Conservation (phyloP, 2,888 invertebrate genomes). For the Leptopterna dolabrata region DNA sequence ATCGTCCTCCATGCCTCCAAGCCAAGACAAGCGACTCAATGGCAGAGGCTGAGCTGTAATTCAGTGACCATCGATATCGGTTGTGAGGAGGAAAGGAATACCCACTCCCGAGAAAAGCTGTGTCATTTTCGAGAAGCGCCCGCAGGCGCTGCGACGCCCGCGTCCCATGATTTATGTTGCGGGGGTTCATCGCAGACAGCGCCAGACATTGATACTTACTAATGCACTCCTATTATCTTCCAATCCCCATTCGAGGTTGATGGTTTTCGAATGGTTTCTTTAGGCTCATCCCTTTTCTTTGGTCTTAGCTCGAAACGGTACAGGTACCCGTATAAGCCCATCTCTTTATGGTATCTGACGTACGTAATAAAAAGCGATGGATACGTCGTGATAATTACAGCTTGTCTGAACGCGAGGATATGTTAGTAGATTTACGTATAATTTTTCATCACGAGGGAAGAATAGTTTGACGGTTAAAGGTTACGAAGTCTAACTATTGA, state of each 20-base stretch:
- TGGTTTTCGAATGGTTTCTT: conserved; percentile 45
- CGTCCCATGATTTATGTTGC: conserved; percentile 23
- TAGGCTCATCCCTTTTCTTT: neutral
- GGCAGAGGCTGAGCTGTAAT: neutral
- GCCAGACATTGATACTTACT: conserved; percentile 42
- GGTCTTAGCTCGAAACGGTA: neutral
- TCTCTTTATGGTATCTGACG: neutral
- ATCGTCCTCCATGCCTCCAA: neutral
- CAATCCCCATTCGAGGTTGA: conserved; percentile 35
- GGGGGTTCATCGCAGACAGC: neutral
- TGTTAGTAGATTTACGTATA: neutral
- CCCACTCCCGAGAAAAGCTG: conserved; percentile 7
- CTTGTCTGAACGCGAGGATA: neutral
- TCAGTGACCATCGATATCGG: conserved; percentile 23
- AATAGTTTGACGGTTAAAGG: no score
- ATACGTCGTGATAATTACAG: neutral
- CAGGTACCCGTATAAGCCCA: neutral
- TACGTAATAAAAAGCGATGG: neutral
- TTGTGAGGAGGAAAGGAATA: neutral
- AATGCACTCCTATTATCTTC: conserved; percentile 39
- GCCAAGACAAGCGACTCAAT: neutral
- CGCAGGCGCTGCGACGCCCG: neutral
- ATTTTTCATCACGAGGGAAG: neutral
- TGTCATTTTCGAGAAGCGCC: conserved; percentile 14
- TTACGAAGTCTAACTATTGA: no score